phyloP scores from a whole-genome alignment of 2,113 vertebrate genomes.

The Gallinago jamesoni region DNA sequence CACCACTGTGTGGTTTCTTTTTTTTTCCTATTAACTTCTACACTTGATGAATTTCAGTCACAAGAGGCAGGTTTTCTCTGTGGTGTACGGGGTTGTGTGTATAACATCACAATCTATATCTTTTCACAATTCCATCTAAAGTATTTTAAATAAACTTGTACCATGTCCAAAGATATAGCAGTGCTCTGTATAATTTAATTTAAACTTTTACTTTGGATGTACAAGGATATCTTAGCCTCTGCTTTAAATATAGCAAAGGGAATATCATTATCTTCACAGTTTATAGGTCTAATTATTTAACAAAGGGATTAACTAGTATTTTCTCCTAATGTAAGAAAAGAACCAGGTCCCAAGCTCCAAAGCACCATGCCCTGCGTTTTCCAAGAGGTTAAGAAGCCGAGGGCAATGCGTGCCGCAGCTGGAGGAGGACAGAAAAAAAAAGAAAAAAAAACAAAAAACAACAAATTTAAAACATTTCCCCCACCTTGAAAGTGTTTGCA shows the following conservation, averaged over 20 bases:
- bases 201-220: background rate
- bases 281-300: background rate
- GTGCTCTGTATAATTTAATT: background rate
- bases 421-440: background rate
- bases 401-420: background rate
- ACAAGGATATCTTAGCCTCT: background rate
- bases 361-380: background rate
- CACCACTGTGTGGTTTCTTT: background rate
- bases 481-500: background rate
- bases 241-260: background rate
- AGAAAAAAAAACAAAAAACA: background rate
- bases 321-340: background rate
- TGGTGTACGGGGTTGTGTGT: accelerated
- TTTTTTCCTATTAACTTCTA: background rate
- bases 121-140: background rate
- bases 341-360: background rate
- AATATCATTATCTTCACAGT: background rate
- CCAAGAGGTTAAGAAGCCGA: background rate
- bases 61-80: background rate
- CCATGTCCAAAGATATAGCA: accelerated
- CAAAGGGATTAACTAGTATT: background rate
- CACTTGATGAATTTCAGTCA: background rate
- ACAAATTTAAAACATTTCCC: background rate
- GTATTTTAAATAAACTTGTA: background rate
- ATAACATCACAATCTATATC: background rate